A percentile compares a stretch with the other conserved stretches of the same genome.
These are phyloP conservation scores for Pituophis catenifer DNA, from an alignment of 2,113 vertebrate genomes.

Conservation along the genomic window DNA sequence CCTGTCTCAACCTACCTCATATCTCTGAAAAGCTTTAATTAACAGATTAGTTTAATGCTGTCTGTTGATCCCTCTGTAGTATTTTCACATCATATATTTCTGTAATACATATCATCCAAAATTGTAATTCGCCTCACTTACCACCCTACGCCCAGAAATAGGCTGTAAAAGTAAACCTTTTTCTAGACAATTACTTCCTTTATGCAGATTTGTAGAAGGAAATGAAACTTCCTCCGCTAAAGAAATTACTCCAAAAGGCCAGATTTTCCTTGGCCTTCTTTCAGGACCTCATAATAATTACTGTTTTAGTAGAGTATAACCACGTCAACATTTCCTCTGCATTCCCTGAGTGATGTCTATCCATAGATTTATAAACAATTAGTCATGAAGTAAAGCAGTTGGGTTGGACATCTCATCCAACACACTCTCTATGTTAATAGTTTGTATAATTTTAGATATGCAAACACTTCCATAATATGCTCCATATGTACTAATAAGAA, in stretches of 20 bases:
- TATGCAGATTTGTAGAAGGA: background rate
- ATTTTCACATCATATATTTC: background rate
- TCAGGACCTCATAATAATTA: slow-evolving; percentile 11
- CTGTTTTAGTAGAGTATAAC: background rate
- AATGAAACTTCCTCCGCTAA: slow-evolving; percentile 24
- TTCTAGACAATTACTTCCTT: slow-evolving; percentile 2
- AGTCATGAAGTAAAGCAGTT: background rate
- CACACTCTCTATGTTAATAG: background rate
- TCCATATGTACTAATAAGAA: slow-evolving; percentile 33
- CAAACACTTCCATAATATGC: slow-evolving; percentile 14
- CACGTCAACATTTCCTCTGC: background rate
- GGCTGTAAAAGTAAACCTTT: slow-evolving; percentile 9
- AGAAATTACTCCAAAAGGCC: background rate
- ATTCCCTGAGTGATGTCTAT: background rate
- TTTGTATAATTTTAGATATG: background rate
- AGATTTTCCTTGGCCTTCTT: background rate
- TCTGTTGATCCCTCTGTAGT: background rate
- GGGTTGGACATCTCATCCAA: background rate
- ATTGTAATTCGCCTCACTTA: background rate
- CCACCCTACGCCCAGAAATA: rapidly evolving
- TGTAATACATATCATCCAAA: background rate
- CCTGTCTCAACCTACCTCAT: background rate
- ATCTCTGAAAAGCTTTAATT: background rate
- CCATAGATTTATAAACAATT: background rate
- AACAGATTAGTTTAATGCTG: background rate